Evolutionary conservation across 2,888 invertebrate genomes (phyloP), one percentile per base, ranked within the genome.

Genomic region (Belgica antarctica): DNA sequence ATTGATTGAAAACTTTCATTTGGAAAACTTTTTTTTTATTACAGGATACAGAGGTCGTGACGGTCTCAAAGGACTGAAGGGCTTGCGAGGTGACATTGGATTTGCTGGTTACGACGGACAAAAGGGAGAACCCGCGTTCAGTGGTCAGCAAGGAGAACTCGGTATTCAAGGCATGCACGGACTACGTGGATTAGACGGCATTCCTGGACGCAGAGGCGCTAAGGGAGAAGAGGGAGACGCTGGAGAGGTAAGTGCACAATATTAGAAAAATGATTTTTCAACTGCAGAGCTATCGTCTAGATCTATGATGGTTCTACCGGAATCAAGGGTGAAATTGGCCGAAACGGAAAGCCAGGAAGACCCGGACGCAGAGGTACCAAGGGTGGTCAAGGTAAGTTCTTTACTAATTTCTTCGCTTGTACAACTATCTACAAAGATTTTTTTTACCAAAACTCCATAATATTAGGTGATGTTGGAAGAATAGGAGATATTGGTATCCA

Each of bases 61-160:
- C 76, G 81, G 81, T 12, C 73, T 79, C 70, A 79, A 66, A 78
- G 81, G 81, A 75, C 34, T 31, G 1, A 31, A 46, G 19, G 65
- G 65, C n/a, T 12, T 46, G 5, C 12, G 7, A 34, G 70, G 82
- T 59, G 82, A 83, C 34, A 80, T 78, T 71, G 86, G 85, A 66
- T 74, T 78, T 25, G 19, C 15, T 1, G 66, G 66, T 24, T 27
- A 27, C 28, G 78, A 81, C 62, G 88, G 87, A 19, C 36, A 69
- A n/a, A 80, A 79, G 73, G 90, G 90, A 72, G 85, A 86, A n/a
- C 79, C 82, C 62, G 81, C 87, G 0, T 81, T 83, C 65, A 85
- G 83, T 72, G 88, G 88, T 1, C 80, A 82, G 71, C 84, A 85
- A 76, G 89, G 89, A 36, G 76, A 77, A 72, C 77, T 78, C 17